Conservation (phyloP, 2,113 vertebrate genomes). For the Heptranchias perlo region DNA sequence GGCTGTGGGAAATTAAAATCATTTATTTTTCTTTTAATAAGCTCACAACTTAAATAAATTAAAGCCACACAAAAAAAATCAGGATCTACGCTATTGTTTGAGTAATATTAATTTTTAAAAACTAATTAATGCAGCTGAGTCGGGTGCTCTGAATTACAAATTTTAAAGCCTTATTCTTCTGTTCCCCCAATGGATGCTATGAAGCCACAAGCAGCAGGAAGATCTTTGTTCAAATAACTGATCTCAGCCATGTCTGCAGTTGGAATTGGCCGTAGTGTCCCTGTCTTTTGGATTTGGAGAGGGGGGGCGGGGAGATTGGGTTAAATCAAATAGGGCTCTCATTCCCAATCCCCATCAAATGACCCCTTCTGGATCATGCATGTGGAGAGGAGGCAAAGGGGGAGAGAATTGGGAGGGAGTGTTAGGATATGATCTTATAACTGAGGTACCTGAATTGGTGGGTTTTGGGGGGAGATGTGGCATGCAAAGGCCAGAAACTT, state of each 20-base stretch:
- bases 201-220: neutral
- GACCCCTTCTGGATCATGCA: neutral
- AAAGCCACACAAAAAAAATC: neutral
- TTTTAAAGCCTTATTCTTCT: neutral
- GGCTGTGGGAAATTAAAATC: neutral
- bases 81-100: neutral
- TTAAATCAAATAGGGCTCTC: neutral
- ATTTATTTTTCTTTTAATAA: neutral
- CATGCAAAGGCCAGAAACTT: neutral
- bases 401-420: neutral
- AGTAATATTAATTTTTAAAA: neutral
- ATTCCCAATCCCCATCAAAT: neutral
- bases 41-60: neutral
- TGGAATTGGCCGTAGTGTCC: neutral
- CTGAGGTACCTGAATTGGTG: neutral
- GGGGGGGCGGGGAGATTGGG: neutral
- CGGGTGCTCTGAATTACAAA: neutral
- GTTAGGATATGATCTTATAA: neutral
- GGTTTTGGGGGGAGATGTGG: neutral
- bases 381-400: neutral
- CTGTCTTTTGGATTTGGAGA: neutral
- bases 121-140: neutral
- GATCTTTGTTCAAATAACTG: neutral
- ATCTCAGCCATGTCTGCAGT: neutral
- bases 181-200: neutral